Conservation (phyloP, 2,888 invertebrate species). For the Scrobipalpa costella region DNA sequence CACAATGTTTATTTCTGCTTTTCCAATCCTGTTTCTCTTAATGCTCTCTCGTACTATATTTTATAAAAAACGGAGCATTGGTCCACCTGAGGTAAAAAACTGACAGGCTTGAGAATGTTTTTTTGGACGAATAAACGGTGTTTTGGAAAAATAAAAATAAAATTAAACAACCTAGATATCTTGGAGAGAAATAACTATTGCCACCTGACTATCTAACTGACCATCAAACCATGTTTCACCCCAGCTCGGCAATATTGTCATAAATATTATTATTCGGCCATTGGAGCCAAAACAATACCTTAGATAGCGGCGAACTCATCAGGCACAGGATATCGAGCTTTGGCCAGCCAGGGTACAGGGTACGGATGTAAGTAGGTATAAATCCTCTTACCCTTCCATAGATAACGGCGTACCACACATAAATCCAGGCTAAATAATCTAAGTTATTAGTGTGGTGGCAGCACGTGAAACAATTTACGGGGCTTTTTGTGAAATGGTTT, state of each 20-base stretch:
- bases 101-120: too few species aligned
- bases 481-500: constrained; percentile 34
- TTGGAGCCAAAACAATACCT: constrained; percentile 25
- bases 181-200: too few species aligned
- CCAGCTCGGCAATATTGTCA: neutral
- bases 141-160: too few species aligned
- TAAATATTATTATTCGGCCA: neutral
- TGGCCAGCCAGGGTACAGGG: constrained; percentile 39
- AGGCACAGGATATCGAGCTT: constrained; percentile 58
- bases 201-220: too few species aligned
- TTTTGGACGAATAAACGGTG: too few species aligned
- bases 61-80: too few species aligned
- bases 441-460: constrained; percentile 53
- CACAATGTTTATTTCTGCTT: too few species aligned
- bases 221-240: neutral
- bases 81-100: too few species aligned
- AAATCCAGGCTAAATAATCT: constrained; percentile 67
- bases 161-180: too few species aligned
- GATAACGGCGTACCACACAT: constrained; percentile 62
- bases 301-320: constrained; percentile 33
- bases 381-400: constrained; percentile 54
- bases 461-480: constrained; percentile 39
- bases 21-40: too few species aligned
- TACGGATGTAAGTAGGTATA: constrained; percentile 50
- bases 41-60: too few species aligned